Conservation (phyloP, 1,140 invertebrate genomes). For the Pantala flavescens region DNA sequence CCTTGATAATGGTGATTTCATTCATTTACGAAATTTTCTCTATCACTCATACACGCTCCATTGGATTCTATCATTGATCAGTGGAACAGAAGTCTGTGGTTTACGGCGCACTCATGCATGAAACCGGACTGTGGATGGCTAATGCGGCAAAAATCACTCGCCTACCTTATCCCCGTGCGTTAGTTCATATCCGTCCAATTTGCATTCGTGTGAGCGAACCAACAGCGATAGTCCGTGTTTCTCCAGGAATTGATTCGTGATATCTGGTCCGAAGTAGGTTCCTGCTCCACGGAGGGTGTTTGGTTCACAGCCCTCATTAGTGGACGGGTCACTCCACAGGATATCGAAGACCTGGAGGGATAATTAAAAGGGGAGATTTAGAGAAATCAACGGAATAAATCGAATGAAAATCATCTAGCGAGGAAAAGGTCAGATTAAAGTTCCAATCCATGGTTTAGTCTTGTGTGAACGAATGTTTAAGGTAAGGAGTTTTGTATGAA, state of each 20-base stretch:
- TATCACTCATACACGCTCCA: no score
- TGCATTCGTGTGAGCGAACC: constrained; percentile 86
- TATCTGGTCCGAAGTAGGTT: constrained; percentile 81
- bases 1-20: no score
- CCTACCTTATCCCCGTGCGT: constrained; percentile 67
- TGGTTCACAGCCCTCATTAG: constrained; percentile 56
- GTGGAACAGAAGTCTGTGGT: no score
- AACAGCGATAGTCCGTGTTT: constrained; percentile 63
- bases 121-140: no score
- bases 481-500: no score
- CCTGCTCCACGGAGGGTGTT: constrained; percentile 81
- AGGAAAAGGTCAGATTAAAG: no score
- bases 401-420: no score
- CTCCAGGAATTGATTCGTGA: constrained; percentile 64
- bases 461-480: no score
- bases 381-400: background rate
- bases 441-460: no score
- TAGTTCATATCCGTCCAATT: constrained; percentile 79
- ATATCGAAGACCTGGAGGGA: constrained; percentile 67
- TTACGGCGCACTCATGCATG: no score
- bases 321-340: constrained; percentile 83
- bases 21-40: no score
- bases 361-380: background rate
- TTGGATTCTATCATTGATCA: no score
- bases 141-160: background rate